Percentiles rank a stretch among this genome's conserved stretches.
phyloP scores from a whole-genome alignment of 2,797 vertebrate species.

The Remorina albescens region DNA sequence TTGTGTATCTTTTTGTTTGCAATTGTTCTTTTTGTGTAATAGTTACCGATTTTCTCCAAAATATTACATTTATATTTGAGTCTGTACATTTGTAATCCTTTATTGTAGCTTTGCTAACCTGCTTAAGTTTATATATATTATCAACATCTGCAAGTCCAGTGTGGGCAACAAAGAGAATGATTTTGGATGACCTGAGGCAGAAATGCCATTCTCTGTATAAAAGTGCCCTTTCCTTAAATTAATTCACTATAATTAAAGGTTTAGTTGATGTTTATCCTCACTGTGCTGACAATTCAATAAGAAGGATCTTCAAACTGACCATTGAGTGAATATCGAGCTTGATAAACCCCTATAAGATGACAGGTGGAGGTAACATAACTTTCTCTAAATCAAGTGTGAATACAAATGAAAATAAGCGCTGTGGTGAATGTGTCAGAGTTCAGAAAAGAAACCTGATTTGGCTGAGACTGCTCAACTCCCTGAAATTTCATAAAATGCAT shows the following conservation, averaged over 20 bases:
- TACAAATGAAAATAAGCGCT: background rate
- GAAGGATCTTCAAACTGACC: conserved; percentile 28
- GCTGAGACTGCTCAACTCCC: background rate
- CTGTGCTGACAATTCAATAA: background rate
- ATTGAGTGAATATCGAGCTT: conserved; percentile 8
- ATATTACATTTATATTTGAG: too few species aligned
- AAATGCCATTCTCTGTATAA: background rate
- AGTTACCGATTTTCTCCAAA: too few species aligned
- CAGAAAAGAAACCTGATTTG: background rate
- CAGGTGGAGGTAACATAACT: conserved; percentile 1
- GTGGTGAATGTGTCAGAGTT: background rate
- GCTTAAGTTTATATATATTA: background rate
- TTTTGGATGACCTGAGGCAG: background rate
- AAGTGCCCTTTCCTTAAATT: background rate
- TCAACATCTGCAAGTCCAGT: background rate
- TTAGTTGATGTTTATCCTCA: conserved; percentile 7
- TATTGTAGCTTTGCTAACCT: background rate
- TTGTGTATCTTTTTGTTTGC: too few species aligned
- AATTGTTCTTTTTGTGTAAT: background rate
- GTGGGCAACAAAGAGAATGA: background rate
- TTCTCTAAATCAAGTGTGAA: background rate
- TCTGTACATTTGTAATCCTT: background rate
- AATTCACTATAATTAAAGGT: background rate
- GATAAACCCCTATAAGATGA: background rate
- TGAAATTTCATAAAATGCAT: conserved; percentile 27